A percentile compares a stretch with the other conserved stretches of the same genome.
Conservation (phyloP, 2,888 invertebrate genomes). For the Tinea semifulvella region DNA sequence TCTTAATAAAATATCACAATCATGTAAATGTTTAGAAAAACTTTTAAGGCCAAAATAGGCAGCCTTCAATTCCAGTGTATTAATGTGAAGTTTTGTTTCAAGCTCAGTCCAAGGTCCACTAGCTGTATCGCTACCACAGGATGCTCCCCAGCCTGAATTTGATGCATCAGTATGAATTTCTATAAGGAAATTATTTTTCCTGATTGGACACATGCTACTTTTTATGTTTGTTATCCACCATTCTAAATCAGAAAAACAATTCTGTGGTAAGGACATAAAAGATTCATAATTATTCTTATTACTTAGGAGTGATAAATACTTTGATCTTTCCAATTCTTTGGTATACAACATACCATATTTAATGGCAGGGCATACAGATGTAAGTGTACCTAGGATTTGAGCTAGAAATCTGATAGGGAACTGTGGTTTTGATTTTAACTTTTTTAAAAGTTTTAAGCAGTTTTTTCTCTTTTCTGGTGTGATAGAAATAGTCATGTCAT, state of each 20-base stretch:
- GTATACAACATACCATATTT: conserved; percentile 19
- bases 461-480: conserved; percentile 17
- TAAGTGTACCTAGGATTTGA: conserved; percentile 17
- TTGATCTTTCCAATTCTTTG: conserved; percentile 16
- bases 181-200: conserved; percentile 11
- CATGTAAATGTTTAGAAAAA: not conserved
- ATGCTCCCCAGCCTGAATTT: conserved; percentile 15
- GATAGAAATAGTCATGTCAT: conserved; percentile 15
- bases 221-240: conserved; percentile 18
- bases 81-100: not conserved
- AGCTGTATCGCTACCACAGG: not conserved
- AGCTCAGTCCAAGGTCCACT: conserved; percentile 13
- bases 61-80: conserved; percentile 1
- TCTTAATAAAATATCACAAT: not conserved
- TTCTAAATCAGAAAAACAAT: conserved; percentile 14
- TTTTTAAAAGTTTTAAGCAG: conserved; percentile 13
- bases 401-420: conserved; percentile 17
- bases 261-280: conserved; percentile 9
- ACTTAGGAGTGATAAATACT: conserved; percentile 8
- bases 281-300: conserved; percentile 11
- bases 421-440: conserved; percentile 11
- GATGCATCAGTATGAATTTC: too few relatives aligned
- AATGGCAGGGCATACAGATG: conserved; percentile 17
- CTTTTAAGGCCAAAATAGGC: not conserved
- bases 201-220: not conserved